Conservation (phyloP, 1,140 invertebrate genomes). For the Plodia interpunctella region DNA sequence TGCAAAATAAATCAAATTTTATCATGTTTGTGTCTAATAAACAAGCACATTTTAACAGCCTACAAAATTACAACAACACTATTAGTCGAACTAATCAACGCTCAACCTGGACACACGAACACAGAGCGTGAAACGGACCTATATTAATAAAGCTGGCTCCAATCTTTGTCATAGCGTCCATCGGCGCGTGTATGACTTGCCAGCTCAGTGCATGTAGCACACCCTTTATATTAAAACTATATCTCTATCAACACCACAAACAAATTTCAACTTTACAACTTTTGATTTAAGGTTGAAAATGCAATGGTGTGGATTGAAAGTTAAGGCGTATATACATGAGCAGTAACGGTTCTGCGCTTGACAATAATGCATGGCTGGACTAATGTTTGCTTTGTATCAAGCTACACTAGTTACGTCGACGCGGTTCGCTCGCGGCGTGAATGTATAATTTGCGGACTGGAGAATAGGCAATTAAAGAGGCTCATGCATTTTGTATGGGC, state of each 20-base stretch:
- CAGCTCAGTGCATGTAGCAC: constrained; percentile 55
- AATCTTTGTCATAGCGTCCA: constrained; percentile 69
- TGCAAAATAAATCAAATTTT: too few relatives aligned
- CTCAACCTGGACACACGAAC: constrained; percentile 15
- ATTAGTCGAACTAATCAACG: constrained; percentile 8
- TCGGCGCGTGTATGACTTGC: constrained; percentile 59
- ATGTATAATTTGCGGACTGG: constrained; percentile 66
- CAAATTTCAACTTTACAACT: constrained; percentile 21
- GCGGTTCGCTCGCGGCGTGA: constrained; percentile 64
- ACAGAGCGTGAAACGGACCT: constrained; percentile 44
- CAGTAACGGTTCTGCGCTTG: constrained; percentile 59
- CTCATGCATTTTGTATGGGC: constrained; percentile 66
- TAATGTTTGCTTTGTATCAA: constrained; percentile 75
- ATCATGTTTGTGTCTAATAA: too few relatives aligned
- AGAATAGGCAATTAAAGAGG: constrained; percentile 69
- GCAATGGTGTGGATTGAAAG: constrained; percentile 3
- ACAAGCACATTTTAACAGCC: too few relatives aligned
- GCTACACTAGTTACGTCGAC: constrained; percentile 63
- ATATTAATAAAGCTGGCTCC: constrained; percentile 68
- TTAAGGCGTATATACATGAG: constrained; percentile 19
- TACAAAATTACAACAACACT: not conserved
- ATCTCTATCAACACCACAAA: constrained; percentile 13
- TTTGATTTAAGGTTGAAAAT: constrained; percentile 21
- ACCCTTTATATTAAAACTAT: constrained; percentile 20
- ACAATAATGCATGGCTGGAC: constrained; percentile 75